phyloP scores from a whole-genome alignment of 2,113 vertebrate genomes.

The Pseudopipra pipra region DNA sequence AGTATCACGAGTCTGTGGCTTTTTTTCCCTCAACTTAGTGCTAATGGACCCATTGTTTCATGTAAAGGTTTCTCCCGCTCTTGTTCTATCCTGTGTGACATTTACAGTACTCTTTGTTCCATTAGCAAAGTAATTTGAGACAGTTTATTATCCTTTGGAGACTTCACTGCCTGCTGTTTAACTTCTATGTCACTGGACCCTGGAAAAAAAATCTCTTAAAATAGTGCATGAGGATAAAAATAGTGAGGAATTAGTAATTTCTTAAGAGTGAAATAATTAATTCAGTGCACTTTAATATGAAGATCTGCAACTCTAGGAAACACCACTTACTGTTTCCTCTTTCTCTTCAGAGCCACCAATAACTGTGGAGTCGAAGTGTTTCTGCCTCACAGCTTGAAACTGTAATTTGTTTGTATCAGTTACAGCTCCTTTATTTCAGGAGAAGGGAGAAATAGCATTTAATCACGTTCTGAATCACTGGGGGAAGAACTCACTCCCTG shows the following conservation, averaged over 20 bases:
- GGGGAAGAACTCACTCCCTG: background rate
- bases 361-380: background rate
- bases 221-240: background rate
- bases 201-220: background rate
- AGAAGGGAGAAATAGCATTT: slow-evolving; percentile 16
- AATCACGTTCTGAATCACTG: slow-evolving; percentile 48
- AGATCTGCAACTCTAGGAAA: background rate
- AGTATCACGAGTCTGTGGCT: background rate
- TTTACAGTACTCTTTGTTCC: slow-evolving; percentile 59
- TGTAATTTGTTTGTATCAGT: slow-evolving; percentile 23
- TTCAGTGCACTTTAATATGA: background rate
- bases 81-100: slow-evolving; percentile 16
- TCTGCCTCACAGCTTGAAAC: slow-evolving; percentile 21
- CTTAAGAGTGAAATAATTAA: slow-evolving; percentile 8
- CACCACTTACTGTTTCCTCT: background rate
- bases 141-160: slow-evolving; percentile 49
- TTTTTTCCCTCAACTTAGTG: background rate
- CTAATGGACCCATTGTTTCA: slow-evolving; percentile 53
- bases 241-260: background rate
- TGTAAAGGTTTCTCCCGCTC: background rate
- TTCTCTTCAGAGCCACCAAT: background rate
- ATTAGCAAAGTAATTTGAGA: slow-evolving; percentile 62
- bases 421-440: background rate
- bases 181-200: slow-evolving; percentile 41
- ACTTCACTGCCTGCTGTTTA: slow-evolving; percentile 33